Evolutionary conservation across 2,113 vertebrate species (phyloP).

Genomic region (zebrafish (Danio rerio)): GRCz12tu NC_133185.1:46657501-46658000

Average conservation of each 20-base stretch:
- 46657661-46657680: neutral
- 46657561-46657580: neutral
- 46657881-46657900: conserved; percentile 96
- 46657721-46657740: neutral
- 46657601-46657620: neutral
- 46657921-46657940: conserved; percentile 93
- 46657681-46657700: neutral
- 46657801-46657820: neutral
- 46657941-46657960: conserved; percentile 62
- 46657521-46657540: neutral
- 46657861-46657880: conserved; percentile 95
- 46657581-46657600: neutral
- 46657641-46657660: neutral
- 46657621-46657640: neutral
- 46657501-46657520: neutral
- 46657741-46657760: neutral
- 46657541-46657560: neutral
- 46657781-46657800: neutral
- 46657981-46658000: no score
- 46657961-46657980: neutral
- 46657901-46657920: conserved; percentile 95
- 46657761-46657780: neutral
- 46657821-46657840: conserved; percentile 12
- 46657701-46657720: neutral
- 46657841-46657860: conserved; percentile 22